Evolutionary conservation across 2,797 vertebrate species (phyloP).

Genomic region (Pogoniulus pusillus): DNA sequence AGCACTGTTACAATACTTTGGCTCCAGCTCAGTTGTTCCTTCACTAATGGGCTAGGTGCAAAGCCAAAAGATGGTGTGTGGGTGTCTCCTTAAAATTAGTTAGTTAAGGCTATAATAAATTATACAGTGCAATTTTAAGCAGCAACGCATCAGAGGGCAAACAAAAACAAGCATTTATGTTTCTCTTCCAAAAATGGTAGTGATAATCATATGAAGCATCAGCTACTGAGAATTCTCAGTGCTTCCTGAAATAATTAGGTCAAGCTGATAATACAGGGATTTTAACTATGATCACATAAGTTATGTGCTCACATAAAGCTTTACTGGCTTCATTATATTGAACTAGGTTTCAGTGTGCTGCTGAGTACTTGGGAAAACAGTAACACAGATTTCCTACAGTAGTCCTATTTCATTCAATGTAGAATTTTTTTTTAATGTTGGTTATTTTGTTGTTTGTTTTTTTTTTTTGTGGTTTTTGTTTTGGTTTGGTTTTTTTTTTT

Average conservation of each 20-base stretch:
- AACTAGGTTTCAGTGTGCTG: not conserved
- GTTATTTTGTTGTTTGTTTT: not conserved
- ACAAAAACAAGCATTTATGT: constrained; percentile 29
- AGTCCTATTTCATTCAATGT: not conserved
- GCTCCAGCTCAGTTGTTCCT: not conserved
- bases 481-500: not conserved
- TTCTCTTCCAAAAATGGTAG: not conserved
- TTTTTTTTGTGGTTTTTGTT: not conserved
- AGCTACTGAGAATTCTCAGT: not conserved
- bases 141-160: not conserved
- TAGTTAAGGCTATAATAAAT: not conserved
- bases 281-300: not conserved
- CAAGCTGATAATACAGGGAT: not conserved
- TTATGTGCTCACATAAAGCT: not conserved
- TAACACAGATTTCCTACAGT: not conserved
- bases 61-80: not conserved
- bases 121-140: not conserved
- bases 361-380: not conserved
- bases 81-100: not conserved
- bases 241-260: constrained; percentile 21
- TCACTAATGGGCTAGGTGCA: not conserved
- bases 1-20: not conserved
- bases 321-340: not conserved
- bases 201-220: not conserved
- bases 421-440: not conserved